Evolutionary conservation across 2,113 vertebrate genomes (phyloP), one percentile per base, ranked within the genome.

Genomic region (Phocoena phocoena): DNA sequence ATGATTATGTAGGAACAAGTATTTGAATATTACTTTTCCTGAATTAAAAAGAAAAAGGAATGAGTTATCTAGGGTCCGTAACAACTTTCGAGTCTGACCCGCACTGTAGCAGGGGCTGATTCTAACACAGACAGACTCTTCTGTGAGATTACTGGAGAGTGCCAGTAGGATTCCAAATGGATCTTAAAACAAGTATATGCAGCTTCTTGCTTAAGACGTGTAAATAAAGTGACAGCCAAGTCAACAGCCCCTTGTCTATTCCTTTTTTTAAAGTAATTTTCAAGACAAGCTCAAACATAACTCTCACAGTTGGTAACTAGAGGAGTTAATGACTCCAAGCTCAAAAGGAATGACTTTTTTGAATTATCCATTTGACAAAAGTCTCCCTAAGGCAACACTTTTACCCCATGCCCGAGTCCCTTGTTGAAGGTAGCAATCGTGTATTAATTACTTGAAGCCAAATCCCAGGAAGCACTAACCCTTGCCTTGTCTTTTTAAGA

Each of bases 311-410:
- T 50, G 77, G 97, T 82, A 92, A 84, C 88, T 17, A 81, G 88
- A 90, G 92, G 95, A 98, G 97, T 97, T 98, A 98, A 97, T 97
- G 96, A 96, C 97, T 92, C 92, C 68, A 60, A 88, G 44, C 97
- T 95, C 84, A 90, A 98, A 97, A 58, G 97, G 95, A 97, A 95
- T 73, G 85, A 97, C 96, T 97, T 94, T 94, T 97, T 84, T 74
- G 83, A 95, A 91, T 90, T 95, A 96, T 90, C 96, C 96, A 95
- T 95, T 96, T 98, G 95, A 97, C 65, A 90, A 81, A 80, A 89
- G 93, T 92, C 70, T 98, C 97, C 98, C 95, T 79, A 76, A 97
- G 98, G 97, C 2, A 0, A 67, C 71, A 96, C 92, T 93, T 97
- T 94, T 73, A 96, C 96, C 0, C 33, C 62, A 68, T 95, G 96